phyloP scores from a whole-genome alignment of 2,113 vertebrate species.

The Grammomys surdaster region DNA sequence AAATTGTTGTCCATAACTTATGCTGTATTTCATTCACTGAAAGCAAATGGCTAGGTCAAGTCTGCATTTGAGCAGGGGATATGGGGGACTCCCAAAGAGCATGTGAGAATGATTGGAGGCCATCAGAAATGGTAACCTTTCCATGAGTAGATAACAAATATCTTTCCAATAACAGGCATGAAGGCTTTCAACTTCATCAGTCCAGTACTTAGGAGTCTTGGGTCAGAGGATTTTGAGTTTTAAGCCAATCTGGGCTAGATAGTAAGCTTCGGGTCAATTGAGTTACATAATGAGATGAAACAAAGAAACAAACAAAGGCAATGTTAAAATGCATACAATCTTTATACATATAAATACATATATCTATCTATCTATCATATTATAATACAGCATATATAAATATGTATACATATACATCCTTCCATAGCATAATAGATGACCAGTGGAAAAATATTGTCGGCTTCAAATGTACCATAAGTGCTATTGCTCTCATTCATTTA shows the following conservation, averaged over 20 bases:
- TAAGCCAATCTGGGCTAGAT: background rate
- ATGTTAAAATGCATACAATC: background rate
- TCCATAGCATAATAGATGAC: background rate
- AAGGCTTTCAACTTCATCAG: background rate
- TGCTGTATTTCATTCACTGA: background rate
- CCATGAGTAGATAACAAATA: background rate
- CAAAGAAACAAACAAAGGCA: background rate
- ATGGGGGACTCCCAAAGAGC: background rate
- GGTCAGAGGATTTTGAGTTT: background rate
- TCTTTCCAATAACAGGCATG: background rate
- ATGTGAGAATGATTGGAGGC: background rate
- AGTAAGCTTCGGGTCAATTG: background rate
- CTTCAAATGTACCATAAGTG: background rate
- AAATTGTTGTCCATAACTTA: background rate
- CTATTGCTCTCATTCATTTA: background rate
- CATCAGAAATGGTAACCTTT: background rate
- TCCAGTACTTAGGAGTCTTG: background rate
- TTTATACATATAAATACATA: background rate
- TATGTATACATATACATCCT: background rate
- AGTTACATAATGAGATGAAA: background rate
- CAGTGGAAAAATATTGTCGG: background rate
- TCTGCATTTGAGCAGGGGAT: background rate
- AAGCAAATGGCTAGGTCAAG: background rate
- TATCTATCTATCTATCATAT: background rate
- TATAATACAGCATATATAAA: background rate